Conservation (phyloP, 2,888 invertebrate species). For the Sphaerophoria rueppellii region DNA sequence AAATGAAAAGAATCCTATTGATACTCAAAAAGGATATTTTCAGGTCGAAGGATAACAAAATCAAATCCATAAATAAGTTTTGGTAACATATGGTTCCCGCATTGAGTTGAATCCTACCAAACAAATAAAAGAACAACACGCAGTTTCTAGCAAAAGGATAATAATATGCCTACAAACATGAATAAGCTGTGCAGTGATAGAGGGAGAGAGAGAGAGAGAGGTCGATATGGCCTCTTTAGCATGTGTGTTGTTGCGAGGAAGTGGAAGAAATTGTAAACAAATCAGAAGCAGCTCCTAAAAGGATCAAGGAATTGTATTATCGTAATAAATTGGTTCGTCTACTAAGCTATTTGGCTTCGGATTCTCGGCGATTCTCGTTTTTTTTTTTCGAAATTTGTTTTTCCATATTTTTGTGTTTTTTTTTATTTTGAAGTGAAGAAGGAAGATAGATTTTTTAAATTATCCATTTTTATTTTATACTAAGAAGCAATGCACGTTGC, state of each 20-base stretch:
- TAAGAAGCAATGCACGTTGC: constrained; percentile 44
- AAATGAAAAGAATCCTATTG: constrained; percentile 63
- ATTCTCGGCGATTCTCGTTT: neutral
- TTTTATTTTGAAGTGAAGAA: neutral
- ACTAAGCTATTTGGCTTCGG: constrained; percentile 45
- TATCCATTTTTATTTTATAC: constrained; percentile 31
- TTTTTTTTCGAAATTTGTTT: neutral
- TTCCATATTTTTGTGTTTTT: neutral
- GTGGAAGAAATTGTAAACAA: constrained; percentile 62
- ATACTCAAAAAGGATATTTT: constrained; percentile 63
- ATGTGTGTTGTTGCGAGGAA: constrained; percentile 30
- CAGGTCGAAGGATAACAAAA: constrained; percentile 67
- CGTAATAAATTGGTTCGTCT: constrained; percentile 51
- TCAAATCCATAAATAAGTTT: constrained; percentile 69
- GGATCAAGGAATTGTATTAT: constrained; percentile 55
- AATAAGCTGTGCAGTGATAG: neutral
- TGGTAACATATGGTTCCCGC: constrained; percentile 60
- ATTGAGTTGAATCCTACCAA: neutral
- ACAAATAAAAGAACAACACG: constrained; percentile 3
- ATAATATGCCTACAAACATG: neutral
- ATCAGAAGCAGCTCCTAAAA: constrained; percentile 56
- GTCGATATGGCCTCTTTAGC: neutral
- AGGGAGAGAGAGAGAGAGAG: too few species aligned
- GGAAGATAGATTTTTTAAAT: constrained; percentile 36
- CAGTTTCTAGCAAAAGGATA: constrained; percentile 27